Conservation (phyloP, 1,140 invertebrate genomes). For the Magallana gigas region DNA sequence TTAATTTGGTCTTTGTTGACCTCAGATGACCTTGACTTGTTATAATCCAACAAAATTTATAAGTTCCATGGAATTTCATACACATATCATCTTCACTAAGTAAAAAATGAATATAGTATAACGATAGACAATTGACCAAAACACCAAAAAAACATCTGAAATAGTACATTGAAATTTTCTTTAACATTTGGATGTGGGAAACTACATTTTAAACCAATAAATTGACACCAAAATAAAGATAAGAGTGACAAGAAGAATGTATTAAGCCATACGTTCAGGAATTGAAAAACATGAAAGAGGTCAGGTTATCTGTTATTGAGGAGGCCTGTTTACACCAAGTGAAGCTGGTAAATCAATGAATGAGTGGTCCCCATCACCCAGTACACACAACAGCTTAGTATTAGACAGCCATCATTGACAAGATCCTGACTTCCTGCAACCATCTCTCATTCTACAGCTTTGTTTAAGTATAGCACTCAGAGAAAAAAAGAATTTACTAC, state of each 20-base stretch:
- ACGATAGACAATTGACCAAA: no score
- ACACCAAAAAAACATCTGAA: no score
- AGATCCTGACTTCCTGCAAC: neutral
- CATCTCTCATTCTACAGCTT: neutral
- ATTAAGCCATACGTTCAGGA: constrained; percentile 17
- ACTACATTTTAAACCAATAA: neutral
- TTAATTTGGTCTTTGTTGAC: neutral
- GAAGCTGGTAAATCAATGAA: neutral
- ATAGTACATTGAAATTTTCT: no score
- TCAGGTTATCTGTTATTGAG: neutral
- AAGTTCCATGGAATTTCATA: neutral
- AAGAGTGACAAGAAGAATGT: constrained; percentile 23
- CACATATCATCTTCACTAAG: no score
- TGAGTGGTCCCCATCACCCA: neutral
- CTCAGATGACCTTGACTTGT: neutral
- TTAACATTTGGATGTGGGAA: no score
- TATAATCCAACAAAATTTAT: neutral
- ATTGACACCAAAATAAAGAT: constrained; percentile 14
- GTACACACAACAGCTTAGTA: neutral
- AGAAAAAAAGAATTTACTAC: neutral
- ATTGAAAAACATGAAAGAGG: constrained; percentile 11
- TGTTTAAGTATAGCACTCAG: neutral
- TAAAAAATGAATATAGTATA: no score
- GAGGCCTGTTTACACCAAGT: neutral
- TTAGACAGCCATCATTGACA: neutral